Percentiles rank a stretch among this genome's conserved stretches.
phyloP scores from a whole-genome alignment of 2,888 invertebrate species.

The Oxytorus armatus region DNA sequence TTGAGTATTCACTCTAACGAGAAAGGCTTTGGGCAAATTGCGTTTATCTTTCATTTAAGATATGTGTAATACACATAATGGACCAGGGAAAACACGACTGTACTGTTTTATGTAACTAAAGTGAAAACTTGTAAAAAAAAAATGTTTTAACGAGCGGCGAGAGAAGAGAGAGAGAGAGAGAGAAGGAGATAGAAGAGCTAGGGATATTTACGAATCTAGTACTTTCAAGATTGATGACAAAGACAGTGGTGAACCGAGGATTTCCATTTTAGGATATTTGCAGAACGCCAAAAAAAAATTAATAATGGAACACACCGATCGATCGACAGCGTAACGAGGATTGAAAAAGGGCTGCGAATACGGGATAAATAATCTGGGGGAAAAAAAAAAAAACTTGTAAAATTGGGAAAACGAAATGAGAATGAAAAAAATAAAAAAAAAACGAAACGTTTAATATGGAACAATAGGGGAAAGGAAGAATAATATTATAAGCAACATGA shows the following conservation, averaged over 20 bases:
- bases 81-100: too few relatives aligned
- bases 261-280: conserved; percentile 19
- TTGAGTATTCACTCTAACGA: too few relatives aligned
- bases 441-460: conserved; percentile 65
- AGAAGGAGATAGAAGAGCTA: neutral
- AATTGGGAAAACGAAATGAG: conserved; percentile 43
- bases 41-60: too few relatives aligned
- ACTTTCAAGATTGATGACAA: conserved; percentile 16
- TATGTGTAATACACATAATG: too few relatives aligned
- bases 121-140: too few relatives aligned
- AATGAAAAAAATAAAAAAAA: too few relatives aligned
- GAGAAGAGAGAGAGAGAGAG: neutral
- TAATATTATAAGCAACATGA: conserved; percentile 83
- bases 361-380: conserved; percentile 41
- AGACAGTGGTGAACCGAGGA: conserved; percentile 8
- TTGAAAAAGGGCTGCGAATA: conserved; percentile 59
- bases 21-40: too few relatives aligned
- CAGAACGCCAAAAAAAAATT: conserved; percentile 59
- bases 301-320: conserved; percentile 55
- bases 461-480: conserved; percentile 76
- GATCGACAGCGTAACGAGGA: conserved; percentile 33
- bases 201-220: neutral
- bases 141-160: neutral
- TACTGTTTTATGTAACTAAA: too few relatives aligned
- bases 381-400: conserved; percentile 39